These are phyloP conservation scores for Nannoperca obscura DNA, from an alignment of 2,797 vertebrate genomes.

Conservation along the genomic window DNA sequence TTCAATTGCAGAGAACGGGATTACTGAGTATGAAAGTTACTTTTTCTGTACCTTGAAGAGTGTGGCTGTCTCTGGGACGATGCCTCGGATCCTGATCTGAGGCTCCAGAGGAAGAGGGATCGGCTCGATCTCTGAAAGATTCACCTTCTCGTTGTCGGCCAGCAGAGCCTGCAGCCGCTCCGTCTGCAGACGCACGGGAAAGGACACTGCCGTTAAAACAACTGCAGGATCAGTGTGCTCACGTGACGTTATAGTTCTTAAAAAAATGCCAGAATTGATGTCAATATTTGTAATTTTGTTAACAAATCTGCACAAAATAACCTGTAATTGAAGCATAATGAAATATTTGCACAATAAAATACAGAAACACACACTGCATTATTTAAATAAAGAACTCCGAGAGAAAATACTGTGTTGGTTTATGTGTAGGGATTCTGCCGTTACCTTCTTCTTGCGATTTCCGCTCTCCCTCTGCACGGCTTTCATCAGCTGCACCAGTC, in stretches of 20 bases:
- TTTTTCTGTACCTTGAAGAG: slow-evolving; percentile 91
- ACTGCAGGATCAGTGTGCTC: slow-evolving; percentile 20
- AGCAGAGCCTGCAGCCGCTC: slow-evolving; percentile 94
- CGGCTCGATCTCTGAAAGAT: slow-evolving; percentile 94
- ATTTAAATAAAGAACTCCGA: not conserved
- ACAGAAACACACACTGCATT: not conserved
- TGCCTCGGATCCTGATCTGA: slow-evolving; percentile 94
- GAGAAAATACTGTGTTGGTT: not conserved
- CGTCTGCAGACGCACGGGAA: slow-evolving; percentile 83
- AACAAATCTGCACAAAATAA: not conserved
- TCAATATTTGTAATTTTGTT: no score
- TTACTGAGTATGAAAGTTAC: not conserved
- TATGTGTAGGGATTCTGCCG: slow-evolving; percentile 37
- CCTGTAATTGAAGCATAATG: not conserved
- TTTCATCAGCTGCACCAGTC: slow-evolving; percentile 97
- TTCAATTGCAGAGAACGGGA: not conserved
- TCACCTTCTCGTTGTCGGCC: slow-evolving; percentile 97
- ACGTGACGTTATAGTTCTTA: not conserved
- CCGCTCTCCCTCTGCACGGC: slow-evolving; percentile 98
- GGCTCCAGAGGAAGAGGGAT: slow-evolving; percentile 98
- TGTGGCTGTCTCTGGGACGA: slow-evolving; percentile 96
- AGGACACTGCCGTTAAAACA: slow-evolving; percentile 2
- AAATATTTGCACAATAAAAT: not conserved
- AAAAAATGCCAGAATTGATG: not conserved
- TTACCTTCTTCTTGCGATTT: slow-evolving; percentile 98